Percentiles rank a stretch among this genome's conserved stretches.
These are phyloP conservation scores for Gorsachius goisagi DNA, from an alignment of 2,113 vertebrate species.

Conservation along the genomic window DNA sequence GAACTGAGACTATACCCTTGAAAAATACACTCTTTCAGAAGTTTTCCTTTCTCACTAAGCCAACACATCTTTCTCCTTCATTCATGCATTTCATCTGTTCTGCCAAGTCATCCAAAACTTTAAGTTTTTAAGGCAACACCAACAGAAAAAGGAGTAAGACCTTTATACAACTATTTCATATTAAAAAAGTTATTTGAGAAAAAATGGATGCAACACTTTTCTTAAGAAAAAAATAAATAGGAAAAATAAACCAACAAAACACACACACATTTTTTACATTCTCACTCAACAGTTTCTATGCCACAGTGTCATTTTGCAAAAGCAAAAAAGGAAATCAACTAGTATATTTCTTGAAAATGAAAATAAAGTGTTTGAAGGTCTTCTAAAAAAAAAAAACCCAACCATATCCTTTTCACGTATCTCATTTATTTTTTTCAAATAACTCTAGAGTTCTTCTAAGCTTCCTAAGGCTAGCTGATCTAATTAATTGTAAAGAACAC, in stretches of 20 bases:
- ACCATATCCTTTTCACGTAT: not conserved
- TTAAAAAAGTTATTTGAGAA: not conserved
- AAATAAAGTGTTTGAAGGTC: not conserved
- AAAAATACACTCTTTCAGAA: not conserved
- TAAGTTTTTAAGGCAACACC: not conserved
- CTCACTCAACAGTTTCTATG: accelerated
- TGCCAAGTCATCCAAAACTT: not conserved
- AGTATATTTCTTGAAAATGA: not conserved
- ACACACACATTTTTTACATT: not conserved
- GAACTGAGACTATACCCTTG: not conserved
- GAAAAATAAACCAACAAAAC: not conserved
- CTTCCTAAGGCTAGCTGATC: not conserved
- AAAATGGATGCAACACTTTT: not conserved
- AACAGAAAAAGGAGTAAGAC: not conserved
- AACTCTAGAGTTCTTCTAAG: not conserved
- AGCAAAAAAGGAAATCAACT: not conserved
- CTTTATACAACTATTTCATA: not conserved
- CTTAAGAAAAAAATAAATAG: not conserved
- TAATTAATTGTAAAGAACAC: not conserved
- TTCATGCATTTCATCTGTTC: not conserved
- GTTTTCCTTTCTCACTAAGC: not conserved
- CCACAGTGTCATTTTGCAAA: not conserved
- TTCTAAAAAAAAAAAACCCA: not conserved
- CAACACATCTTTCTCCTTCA: not conserved
- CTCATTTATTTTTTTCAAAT: not conserved